Percentiles rank a stretch among this genome's conserved stretches.
Evolutionary conservation across 2,797 vertebrate genomes (phyloP).

Genomic region (Sorex maritimensis): DNA sequence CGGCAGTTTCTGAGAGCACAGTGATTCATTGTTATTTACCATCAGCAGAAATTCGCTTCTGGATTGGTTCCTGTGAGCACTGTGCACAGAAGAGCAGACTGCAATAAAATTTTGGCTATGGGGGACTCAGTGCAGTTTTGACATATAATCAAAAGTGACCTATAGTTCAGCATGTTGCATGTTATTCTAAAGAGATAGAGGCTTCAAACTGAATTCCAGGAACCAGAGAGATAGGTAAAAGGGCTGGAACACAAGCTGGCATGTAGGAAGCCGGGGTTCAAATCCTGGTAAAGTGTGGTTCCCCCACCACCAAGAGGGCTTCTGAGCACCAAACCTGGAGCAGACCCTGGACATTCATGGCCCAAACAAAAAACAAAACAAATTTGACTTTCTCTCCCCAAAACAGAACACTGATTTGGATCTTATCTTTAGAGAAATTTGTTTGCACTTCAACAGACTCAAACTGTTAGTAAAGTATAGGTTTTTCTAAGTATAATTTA

Average conservation of each 20-base stretch:
- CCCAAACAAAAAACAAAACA: too few relatives aligned
- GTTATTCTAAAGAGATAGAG: constrained; percentile 83
- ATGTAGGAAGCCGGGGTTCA: too few relatives aligned
- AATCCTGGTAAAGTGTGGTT: too few relatives aligned
- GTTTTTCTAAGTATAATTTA: constrained; percentile 32
- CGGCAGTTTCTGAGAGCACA: constrained; percentile 68
- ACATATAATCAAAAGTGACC: constrained; percentile 82
- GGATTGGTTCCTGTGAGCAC: constrained; percentile 76
- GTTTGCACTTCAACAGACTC: constrained; percentile 24
- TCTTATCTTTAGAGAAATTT: constrained; percentile 68
- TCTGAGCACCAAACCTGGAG: too few relatives aligned
- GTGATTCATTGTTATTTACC: constrained; percentile 73
- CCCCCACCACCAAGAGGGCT: too few relatives aligned
- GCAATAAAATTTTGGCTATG: constrained; percentile 77
- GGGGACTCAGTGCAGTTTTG: constrained; percentile 71
- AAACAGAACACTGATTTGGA: constrained; percentile 64
- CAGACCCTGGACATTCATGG: too few relatives aligned
- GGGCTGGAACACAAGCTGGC: too few relatives aligned
- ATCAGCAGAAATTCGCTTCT: constrained; percentile 75
- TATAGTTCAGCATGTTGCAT: constrained; percentile 65
- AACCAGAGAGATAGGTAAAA: too few relatives aligned
- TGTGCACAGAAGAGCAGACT: constrained; percentile 75
- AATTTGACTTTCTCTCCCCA: constrained; percentile 25
- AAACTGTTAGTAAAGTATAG: constrained; percentile 41
- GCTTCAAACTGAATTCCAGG: constrained; percentile 64